Evolutionary conservation across 2,113 vertebrate species (phyloP).

Genomic region (Oreocharis arfaki): DNA sequence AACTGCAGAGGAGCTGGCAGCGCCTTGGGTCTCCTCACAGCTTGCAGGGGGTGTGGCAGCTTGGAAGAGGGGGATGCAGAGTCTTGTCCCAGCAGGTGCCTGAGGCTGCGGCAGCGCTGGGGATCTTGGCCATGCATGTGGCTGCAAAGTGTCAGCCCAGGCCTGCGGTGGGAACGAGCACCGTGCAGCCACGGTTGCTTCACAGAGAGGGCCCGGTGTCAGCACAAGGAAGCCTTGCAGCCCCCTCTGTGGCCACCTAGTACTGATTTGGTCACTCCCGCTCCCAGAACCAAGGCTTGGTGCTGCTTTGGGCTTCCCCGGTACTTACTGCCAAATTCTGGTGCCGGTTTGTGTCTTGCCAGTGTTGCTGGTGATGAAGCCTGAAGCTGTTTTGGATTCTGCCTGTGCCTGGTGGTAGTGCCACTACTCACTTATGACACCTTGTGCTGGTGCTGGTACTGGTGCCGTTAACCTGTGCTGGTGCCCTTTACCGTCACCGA

Average conservation of each 20-base stretch:
- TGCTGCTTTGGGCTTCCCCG: not conserved
- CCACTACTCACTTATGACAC: not conserved
- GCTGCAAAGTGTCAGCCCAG: not conserved
- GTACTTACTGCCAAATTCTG: not conserved
- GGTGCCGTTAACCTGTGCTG: not conserved
- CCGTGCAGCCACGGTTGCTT: not conserved
- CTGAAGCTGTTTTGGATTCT: not conserved
- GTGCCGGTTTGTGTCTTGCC: not conserved
- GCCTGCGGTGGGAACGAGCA: rapidly evolving
- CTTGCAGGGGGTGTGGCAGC: rapidly evolving
- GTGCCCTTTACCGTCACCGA: not conserved
- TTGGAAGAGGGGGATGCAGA: not conserved
- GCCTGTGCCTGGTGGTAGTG: not conserved
- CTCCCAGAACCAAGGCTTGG: not conserved
- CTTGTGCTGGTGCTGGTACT: not conserved
- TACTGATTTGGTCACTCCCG: not conserved
- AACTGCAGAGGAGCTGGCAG: not conserved
- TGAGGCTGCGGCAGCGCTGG: rapidly evolving
- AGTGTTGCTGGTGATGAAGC: not conserved
- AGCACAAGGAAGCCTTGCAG: not conserved
- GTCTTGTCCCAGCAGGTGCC: not conserved
- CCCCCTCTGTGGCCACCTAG: rapidly evolving
- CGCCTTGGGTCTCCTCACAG: not conserved
- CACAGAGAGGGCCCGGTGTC: rapidly evolving
- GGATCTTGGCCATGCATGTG: rapidly evolving